Evolutionary conservation across 2,888 invertebrate genomes (phyloP).

Genomic region (Mycogona germanica): DNA sequence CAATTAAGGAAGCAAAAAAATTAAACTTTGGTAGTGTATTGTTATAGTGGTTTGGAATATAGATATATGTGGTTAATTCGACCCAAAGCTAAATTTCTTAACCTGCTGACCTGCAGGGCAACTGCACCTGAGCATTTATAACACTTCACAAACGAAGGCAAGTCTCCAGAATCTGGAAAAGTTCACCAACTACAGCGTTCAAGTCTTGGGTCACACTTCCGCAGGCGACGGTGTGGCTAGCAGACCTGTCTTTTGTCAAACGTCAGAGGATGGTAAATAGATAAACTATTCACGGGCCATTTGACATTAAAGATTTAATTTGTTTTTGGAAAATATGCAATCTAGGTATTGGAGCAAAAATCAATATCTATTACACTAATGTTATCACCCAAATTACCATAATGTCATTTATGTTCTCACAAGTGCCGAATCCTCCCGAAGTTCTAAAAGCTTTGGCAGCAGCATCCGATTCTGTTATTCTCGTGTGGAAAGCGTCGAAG

Average conservation of each 20-base stretch:
- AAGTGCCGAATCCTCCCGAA: conserved; percentile 10
- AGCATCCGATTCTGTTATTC: conserved; percentile 5
- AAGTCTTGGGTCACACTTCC: conserved; percentile 34
- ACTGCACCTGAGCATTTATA: conserved; percentile 1
- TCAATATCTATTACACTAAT: background rate
- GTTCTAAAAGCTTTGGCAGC: conserved; percentile 8
- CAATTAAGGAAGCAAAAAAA: conserved; percentile 22
- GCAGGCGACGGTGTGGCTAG: conserved; percentile 34
- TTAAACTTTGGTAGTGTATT: too few relatives aligned
- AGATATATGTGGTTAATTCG: too few relatives aligned
- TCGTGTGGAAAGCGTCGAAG: conserved; percentile 9
- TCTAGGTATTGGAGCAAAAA: too few relatives aligned
- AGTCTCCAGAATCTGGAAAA: conserved; percentile 26
- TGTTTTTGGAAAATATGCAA: too few relatives aligned
- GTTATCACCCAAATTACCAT: too few relatives aligned
- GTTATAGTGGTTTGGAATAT: too few relatives aligned
- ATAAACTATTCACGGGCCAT: background rate
- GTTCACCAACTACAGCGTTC: conserved; percentile 36
- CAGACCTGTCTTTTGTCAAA: conserved; percentile 30
- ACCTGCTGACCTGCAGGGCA: too few relatives aligned
- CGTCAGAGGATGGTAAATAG: conserved; percentile 31
- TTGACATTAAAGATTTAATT: too few relatives aligned
- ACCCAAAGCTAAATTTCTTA: too few relatives aligned
- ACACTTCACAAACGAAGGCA: background rate
- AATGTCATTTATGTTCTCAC: too few relatives aligned